phyloP scores from a whole-genome alignment of 2,113 vertebrate genomes.

The Sciurus niger region DNA sequence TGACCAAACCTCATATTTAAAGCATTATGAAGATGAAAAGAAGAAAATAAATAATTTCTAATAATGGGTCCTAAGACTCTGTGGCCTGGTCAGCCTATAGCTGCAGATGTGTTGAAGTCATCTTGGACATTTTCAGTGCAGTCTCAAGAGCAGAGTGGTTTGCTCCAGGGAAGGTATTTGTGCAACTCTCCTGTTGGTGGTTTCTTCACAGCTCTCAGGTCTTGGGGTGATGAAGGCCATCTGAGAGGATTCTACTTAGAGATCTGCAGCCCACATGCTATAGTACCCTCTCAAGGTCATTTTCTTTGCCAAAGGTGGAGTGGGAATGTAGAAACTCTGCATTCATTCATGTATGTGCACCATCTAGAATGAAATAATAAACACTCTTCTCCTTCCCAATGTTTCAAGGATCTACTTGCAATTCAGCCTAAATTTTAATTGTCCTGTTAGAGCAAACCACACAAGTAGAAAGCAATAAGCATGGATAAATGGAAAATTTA shows the following conservation, averaged over 20 bases:
- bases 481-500: not conserved
- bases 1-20: conserved; percentile 52
- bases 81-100: not conserved
- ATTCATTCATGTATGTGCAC: not conserved
- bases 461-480: not conserved
- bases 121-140: not conserved
- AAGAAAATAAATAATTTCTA: conserved; percentile 65
- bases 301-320: not conserved
- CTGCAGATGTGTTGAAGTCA: not conserved
- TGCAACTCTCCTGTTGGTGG: not conserved
- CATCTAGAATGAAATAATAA: not conserved
- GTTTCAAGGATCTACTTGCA: not conserved
- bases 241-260: not conserved
- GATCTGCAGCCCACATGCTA: not conserved
- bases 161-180: not conserved
- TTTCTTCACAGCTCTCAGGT: not conserved
- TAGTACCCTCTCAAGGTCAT: not conserved
- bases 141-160: not conserved
- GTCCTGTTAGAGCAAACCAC: not conserved
- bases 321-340: not conserved
- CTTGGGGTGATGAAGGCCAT: not conserved
- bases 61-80: not conserved
- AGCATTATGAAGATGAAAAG: conserved; percentile 13
- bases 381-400: not conserved
- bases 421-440: not conserved